These are phyloP conservation scores for Huso huso DNA, from an alignment of 2,797 vertebrate species.

Conservation along the genomic window DNA sequence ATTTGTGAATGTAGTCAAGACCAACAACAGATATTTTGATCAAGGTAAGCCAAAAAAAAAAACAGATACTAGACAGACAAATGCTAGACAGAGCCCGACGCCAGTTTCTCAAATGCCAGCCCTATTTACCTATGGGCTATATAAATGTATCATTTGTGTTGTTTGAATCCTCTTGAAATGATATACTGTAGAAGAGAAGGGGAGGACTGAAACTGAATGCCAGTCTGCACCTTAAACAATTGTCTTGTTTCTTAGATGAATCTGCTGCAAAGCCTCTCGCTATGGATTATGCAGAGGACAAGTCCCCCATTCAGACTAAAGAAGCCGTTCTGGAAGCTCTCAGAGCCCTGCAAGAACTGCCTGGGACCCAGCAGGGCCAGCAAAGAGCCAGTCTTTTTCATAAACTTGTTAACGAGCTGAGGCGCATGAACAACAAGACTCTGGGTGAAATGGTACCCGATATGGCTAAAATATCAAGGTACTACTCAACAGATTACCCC, in stretches of 20 bases:
- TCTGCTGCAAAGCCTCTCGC: slow-evolving; percentile 48
- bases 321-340: slow-evolving; percentile 61
- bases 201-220: too few relatives aligned
- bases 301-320: slow-evolving; percentile 45
- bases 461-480: slow-evolving; percentile 65
- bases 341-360: slow-evolving; percentile 58
- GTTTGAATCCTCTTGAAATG: too few relatives aligned
- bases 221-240: neutral
- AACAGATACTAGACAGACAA: too few relatives aligned
- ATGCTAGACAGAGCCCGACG: too few relatives aligned
- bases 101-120: too few relatives aligned
- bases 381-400: slow-evolving; percentile 75
- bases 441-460: slow-evolving; percentile 59
- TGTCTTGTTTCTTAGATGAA: slow-evolving; percentile 42
- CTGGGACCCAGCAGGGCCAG: slow-evolving; percentile 57
- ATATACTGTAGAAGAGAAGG: too few relatives aligned
- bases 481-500: neutral
- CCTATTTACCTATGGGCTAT: too few relatives aligned
- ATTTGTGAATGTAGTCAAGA: slow-evolving; percentile 63
- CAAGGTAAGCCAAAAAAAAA: slow-evolving; percentile 50
- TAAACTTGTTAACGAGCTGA: slow-evolving; percentile 69
- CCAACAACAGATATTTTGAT: slow-evolving; percentile 64
- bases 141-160: too few relatives aligned
- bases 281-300: slow-evolving; percentile 61
- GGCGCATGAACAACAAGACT: slow-evolving; percentile 61